These are phyloP conservation scores for Ophioninae sp. DNA, from an alignment of 2,888 invertebrate genomes.

Conservation along the genomic window DNA sequence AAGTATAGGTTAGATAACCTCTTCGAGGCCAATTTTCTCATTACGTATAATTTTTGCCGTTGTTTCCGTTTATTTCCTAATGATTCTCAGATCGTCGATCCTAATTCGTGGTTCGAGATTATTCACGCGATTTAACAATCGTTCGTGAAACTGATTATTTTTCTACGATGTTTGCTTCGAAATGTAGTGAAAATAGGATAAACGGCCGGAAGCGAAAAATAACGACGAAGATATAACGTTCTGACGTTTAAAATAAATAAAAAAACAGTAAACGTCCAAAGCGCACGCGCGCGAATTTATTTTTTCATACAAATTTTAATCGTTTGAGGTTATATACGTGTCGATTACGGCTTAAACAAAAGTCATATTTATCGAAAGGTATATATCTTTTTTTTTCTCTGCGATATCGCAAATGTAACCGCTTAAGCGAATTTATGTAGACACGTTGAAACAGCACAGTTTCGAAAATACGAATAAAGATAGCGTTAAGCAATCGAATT, in stretches of 20 bases:
- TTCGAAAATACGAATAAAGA: conserved; percentile 12
- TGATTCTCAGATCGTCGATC: neutral
- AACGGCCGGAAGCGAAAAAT: neutral
- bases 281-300: neutral
- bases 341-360: conserved; percentile 25
- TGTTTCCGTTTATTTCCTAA: neutral
- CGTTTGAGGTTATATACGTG: conserved; percentile 7
- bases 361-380: conserved; percentile 41
- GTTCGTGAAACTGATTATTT: neutral
- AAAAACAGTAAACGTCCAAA: neutral
- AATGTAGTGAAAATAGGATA: neutral
- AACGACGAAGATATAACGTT: neutral
- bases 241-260: neutral
- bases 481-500: neutral
- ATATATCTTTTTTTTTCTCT: conserved; percentile 21
- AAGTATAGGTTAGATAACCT: conserved; percentile 4
- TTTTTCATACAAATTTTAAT: conserved; percentile 27
- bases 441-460: conserved; percentile 17
- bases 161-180: neutral
- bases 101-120: neutral
- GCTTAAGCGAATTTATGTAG: conserved; percentile 35
- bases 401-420: conserved; percentile 38
- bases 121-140: neutral
- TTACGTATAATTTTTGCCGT: neutral
- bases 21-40: neutral